Evolutionary conservation across 2,797 vertebrate species (phyloP).

Genomic region (Xiphorhynchus erythropygius): DNA sequence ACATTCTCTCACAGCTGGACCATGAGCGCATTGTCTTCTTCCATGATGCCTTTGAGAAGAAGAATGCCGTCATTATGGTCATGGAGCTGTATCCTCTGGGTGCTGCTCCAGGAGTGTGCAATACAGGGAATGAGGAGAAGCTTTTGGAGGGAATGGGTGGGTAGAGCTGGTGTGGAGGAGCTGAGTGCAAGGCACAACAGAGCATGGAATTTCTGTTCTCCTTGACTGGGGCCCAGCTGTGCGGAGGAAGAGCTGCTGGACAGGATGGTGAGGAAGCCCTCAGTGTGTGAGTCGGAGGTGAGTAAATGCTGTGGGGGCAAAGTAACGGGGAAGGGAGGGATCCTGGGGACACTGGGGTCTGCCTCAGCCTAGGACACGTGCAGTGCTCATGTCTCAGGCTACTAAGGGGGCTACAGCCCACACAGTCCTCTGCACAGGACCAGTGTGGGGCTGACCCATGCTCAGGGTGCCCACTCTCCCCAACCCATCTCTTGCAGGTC

Average conservation of each 20-base stretch:
- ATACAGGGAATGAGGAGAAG: not conserved
- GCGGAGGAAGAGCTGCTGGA: slow-evolving; percentile 91
- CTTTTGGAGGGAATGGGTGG: not conserved
- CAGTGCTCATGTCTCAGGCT: not conserved
- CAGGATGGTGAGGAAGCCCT: slow-evolving; percentile 86
- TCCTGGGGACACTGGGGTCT: not conserved
- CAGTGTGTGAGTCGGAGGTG: slow-evolving; percentile 91
- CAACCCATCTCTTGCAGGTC: slow-evolving; percentile 1
- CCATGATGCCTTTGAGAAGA: slow-evolving; percentile 96
- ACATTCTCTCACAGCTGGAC: slow-evolving; percentile 88
- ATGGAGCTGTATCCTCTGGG: slow-evolving; percentile 91
- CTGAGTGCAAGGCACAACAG: fast-evolving
- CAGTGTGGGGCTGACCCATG: fast-evolving
- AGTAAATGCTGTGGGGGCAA: slow-evolving; percentile 50
- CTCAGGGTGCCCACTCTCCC: not conserved
- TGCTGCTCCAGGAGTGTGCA: fast-evolving
- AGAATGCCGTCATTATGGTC: slow-evolving; percentile 88
- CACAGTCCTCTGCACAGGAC: not conserved
- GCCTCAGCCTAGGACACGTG: not conserved
- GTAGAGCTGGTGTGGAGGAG: fast-evolving
- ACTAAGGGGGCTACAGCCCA: not conserved
- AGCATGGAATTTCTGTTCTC: slow-evolving; percentile 7
- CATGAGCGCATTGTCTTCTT: slow-evolving; percentile 91
- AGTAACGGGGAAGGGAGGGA: not conserved
- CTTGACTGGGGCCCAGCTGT: slow-evolving; percentile 86